A percentile compares a stretch with the other conserved stretches of the same genome.
Conservation (phyloP, 2,113 vertebrate species). For the Calyptomena viridis region DNA sequence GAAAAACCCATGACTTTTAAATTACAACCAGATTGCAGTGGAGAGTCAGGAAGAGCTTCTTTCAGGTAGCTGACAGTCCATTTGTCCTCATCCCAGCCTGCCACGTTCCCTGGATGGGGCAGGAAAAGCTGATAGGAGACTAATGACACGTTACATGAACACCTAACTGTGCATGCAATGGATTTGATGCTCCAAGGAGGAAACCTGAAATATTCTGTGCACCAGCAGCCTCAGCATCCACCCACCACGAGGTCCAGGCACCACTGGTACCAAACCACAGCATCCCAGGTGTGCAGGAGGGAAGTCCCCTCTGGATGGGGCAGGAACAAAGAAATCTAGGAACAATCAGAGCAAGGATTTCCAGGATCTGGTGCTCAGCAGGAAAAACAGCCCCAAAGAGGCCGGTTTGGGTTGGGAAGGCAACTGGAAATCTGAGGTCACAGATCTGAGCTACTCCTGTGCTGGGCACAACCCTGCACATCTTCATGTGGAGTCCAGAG, state of each 20-base stretch:
- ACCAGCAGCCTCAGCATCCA: background rate
- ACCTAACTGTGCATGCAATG: accelerated
- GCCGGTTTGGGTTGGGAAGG: accelerated
- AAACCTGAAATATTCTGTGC: background rate
- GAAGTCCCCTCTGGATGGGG: background rate
- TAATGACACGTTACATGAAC: background rate
- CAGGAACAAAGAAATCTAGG: background rate
- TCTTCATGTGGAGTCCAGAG: background rate
- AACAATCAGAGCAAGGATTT: background rate
- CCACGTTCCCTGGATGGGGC: accelerated
- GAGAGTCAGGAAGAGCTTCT: background rate
- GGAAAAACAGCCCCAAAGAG: background rate
- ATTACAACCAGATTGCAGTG: background rate
- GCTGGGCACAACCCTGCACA: background rate
- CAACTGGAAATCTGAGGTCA: background rate
- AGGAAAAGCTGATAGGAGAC: background rate
- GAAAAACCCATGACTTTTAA: background rate
- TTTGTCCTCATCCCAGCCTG: background rate
- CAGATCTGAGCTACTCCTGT: background rate
- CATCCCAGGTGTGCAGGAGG: background rate
- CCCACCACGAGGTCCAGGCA: background rate
- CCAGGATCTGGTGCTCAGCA: background rate
- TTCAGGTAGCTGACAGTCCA: background rate
- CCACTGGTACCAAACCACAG: accelerated
- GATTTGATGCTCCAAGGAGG: background rate